Evolutionary conservation across 30 jellyfish, hydroid and myxozoan species (phyloP).

Genomic region (Euphysa ruthae): DNA sequence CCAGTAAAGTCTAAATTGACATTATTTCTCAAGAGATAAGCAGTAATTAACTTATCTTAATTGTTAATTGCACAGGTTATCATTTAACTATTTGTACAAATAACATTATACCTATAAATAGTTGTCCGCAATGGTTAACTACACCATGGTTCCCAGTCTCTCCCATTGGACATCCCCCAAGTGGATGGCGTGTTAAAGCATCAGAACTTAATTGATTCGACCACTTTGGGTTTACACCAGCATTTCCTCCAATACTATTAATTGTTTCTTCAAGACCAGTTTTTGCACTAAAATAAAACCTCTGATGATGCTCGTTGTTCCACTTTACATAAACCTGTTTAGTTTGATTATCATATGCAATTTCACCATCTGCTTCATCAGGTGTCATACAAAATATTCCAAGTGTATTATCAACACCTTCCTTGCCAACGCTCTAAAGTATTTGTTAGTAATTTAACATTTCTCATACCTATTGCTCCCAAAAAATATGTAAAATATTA

Average conservation of each 20-base stretch:
- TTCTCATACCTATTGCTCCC: too few species aligned
- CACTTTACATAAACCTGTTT: constrained; percentile 63
- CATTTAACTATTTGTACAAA: too few species aligned
- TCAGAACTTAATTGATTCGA: constrained; percentile 73
- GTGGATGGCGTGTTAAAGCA: constrained; percentile 72
- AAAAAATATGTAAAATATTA: too few species aligned
- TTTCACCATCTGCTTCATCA: constrained; percentile 87
- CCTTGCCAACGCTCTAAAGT: constrained; percentile 45
- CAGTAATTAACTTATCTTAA: too few species aligned
- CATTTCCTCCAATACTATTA: constrained; percentile 62
- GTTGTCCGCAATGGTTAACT: constrained; percentile 86
- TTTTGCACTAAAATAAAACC: constrained; percentile 74
- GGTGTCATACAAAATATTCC: constrained; percentile 86
- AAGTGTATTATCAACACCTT: constrained; percentile 51
- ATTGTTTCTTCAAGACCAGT: constrained; percentile 82
- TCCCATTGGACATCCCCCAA: constrained; percentile 99
- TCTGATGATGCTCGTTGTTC: constrained; percentile 74
- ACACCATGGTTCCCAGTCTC: constrained; percentile 88
- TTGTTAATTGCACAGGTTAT: too few species aligned
- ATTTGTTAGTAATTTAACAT: too few species aligned
- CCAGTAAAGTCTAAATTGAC: too few species aligned
- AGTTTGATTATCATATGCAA: constrained; percentile 42
- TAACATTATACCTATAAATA: constrained; percentile 58
- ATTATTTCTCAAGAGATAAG: too few species aligned
- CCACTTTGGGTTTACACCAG: constrained; percentile 74